These are phyloP conservation scores for Eidolon dupreanum DNA, from an alignment of 2,797 vertebrate genomes.

Conservation along the genomic window DNA sequence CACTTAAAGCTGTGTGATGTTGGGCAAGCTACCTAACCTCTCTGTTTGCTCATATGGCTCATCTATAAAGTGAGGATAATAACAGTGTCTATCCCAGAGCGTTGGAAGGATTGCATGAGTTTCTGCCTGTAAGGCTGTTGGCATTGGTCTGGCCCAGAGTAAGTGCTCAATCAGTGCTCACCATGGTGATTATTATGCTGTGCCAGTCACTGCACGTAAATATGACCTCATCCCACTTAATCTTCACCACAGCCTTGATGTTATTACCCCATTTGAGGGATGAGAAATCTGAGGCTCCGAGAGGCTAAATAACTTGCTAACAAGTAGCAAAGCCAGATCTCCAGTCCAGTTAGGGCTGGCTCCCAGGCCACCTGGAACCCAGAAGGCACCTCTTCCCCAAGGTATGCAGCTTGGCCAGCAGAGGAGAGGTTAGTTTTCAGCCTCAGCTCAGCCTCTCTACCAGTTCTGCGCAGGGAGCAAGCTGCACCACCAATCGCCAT, in stretches of 20 bases:
- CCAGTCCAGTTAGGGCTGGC: not conserved
- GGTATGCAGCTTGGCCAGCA: not conserved
- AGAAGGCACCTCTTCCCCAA: accelerated
- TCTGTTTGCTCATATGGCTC: not conserved
- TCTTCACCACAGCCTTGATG: not conserved
- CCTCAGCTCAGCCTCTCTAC: not conserved
- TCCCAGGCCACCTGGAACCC: not conserved
- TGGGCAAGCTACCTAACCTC: accelerated
- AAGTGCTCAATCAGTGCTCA: accelerated
- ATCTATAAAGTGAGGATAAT: accelerated
- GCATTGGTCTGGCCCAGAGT: not conserved
- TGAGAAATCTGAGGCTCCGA: conserved; percentile 19
- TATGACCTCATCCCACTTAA: not conserved
- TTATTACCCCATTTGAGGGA: not conserved
- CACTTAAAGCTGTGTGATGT: not conserved
- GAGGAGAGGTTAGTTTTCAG: not conserved
- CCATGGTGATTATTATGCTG: accelerated
- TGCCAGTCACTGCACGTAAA: not conserved
- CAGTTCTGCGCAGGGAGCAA: accelerated
- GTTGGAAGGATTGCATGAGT: not conserved
- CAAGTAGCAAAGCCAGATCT: not conserved
- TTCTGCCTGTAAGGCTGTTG: not conserved
- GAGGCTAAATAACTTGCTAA: not conserved
- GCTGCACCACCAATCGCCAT: accelerated
- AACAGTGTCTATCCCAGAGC: accelerated